phyloP scores from a whole-genome alignment of 2,888 invertebrate species.

The Meiosimyza decipiens region DNA sequence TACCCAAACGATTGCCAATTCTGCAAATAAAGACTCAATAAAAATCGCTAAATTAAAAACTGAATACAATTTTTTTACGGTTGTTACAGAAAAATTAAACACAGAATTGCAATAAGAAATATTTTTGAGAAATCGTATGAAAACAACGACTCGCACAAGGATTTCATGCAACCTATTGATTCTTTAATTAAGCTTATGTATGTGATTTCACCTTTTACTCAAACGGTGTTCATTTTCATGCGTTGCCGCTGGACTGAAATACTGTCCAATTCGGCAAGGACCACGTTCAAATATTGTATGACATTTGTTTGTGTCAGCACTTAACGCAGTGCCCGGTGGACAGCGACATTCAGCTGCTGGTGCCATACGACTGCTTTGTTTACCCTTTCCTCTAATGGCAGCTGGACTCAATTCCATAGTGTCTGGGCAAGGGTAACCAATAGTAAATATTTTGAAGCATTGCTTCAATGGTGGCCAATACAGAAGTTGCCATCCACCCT shows the following conservation, averaged over 20 bases:
- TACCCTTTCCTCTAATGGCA: conserved; percentile 52
- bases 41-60: not conserved
- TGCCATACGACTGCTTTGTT: conserved; percentile 68
- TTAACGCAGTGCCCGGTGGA: conserved; percentile 82
- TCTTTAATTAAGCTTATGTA: too few species aligned
- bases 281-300: conserved; percentile 80
- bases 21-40: conserved; percentile 38
- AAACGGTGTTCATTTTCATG: conserved; percentile 51
- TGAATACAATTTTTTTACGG: too few species aligned
- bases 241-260: conserved; percentile 76
- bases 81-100: too few species aligned
- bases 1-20: conserved; percentile 73
- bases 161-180: too few species aligned
- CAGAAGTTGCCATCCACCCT: conserved; percentile 86
- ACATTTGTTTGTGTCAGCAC: conserved; percentile 76
- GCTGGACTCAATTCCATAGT: conserved; percentile 84
- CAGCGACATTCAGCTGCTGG: conserved; percentile 84
- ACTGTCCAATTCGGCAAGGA: conserved; percentile 78
- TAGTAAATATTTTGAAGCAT: conserved; percentile 89
- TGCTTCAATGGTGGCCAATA: conserved; percentile 86
- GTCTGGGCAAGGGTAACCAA: conserved; percentile 84
- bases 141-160: too few species aligned
- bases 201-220: conserved; percentile 39
- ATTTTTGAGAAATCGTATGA: too few species aligned
- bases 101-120: too few species aligned